Conservation (phyloP, 1,140 invertebrate genomes). For the Laupala kohalensis region DNA sequence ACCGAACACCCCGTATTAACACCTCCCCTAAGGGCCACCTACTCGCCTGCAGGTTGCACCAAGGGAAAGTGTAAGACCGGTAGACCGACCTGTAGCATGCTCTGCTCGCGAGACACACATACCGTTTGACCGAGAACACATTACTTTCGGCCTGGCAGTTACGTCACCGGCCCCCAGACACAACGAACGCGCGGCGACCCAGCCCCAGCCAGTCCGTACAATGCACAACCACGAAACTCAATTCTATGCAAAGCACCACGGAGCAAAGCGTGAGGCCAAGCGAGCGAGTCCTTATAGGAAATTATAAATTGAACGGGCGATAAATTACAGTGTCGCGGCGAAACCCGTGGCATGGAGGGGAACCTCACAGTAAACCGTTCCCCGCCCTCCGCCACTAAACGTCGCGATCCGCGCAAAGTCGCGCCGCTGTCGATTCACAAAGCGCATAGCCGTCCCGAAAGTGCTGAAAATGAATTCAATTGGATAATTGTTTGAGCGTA, state of each 20-base stretch:
- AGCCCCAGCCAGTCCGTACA: background rate
- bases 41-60: too few relatives aligned
- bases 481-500: background rate
- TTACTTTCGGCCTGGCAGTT: background rate
- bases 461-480: background rate
- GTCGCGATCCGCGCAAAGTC: background rate
- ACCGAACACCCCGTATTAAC: too few relatives aligned
- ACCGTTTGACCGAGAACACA: background rate
- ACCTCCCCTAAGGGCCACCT: too few relatives aligned
- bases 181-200: too few relatives aligned
- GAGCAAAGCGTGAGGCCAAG: background rate
- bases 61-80: background rate
- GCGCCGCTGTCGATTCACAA: too few relatives aligned
- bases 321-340: background rate
- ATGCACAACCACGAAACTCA: background rate
- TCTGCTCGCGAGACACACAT: background rate
- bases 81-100: background rate
- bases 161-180: background rate
- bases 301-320: background rate
- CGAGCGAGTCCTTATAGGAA: background rate
- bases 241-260: background rate
- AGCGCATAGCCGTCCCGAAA: background rate
- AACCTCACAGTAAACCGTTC: too few relatives aligned
- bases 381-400: background rate
- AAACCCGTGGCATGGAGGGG: background rate